Conservation (phyloP, 2,113 vertebrate genomes). For the Vulpes ferrilata region DNA sequence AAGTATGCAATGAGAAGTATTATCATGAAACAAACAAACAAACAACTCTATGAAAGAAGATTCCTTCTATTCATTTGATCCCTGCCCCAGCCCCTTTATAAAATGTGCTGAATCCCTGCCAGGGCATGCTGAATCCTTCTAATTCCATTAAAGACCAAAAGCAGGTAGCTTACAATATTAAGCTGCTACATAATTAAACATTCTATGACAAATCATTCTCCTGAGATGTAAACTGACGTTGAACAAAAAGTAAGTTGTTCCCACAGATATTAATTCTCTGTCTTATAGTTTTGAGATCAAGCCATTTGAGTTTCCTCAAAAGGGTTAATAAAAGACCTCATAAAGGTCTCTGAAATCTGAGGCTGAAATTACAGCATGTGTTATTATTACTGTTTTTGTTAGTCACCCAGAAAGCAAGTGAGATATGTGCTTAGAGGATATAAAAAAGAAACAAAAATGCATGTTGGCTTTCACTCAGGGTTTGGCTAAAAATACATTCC, state of each 20-base stretch:
- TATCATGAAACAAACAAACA: neutral
- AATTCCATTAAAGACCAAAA: neutral
- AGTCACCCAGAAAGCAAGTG: neutral
- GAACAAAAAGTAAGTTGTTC: neutral
- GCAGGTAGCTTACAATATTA: neutral
- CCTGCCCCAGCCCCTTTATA: neutral
- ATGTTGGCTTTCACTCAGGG: neutral
- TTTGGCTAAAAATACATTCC: neutral
- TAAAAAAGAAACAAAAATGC: slow-evolving; percentile 34
- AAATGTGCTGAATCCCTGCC: neutral
- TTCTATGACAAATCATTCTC: neutral
- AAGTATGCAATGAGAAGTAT: neutral
- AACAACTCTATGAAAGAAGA: neutral
- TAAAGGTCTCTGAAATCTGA: neutral
- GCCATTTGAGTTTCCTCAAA: neutral
- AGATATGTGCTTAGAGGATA: neutral
- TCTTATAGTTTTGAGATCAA: neutral
- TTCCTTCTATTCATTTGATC: neutral
- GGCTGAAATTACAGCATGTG: neutral
- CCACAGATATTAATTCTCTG: neutral
- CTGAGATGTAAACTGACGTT: neutral
- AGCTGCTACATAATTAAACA: neutral
- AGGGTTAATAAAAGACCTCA: neutral
- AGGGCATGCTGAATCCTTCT: neutral
- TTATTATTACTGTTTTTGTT: slow-evolving; percentile 9